Base-by-base conservation (phyloP, 1,140 invertebrate species). In the Oppia nitens region DNA sequence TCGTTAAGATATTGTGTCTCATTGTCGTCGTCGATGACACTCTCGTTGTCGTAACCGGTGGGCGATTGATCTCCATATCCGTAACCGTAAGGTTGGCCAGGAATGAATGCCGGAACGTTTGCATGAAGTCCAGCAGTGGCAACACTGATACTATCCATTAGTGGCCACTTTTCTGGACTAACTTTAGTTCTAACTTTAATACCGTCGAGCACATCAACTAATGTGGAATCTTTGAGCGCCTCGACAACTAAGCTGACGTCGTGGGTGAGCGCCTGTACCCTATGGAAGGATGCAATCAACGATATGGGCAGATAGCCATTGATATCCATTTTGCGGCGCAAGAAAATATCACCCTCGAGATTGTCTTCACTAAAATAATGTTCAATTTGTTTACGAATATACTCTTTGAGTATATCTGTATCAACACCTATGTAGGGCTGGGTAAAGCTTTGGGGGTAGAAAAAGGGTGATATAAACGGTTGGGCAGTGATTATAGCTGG, bases 351-450 rank as follows among this genome's bases (percentile, higher is more conserved):
- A 66, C 87, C 82, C 64, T 85, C 80, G 53, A 99, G 76, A 76
- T 99, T 99, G 66, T 97, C 92, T 66, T 86, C 83, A 69, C 90
- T 95, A 75, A 99, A 98, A 78, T 99, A 99, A 75, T 98, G 98
- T 75, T 98, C 94, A 54, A 64, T 63, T 53, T 60, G 53, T 12
- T 56, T 27, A 12, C 20, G 40, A 45, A 64, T 24, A 45, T 53
- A 57, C 20, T 40, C 57, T 52, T 60, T 60, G 32, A 63, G 25
- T 23, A 40, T 40, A 25, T 59, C 47, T 3, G 40, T 4, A 3
- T 25, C 56, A 20, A 48, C 48, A 17, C n/a, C 26, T 14, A 55
- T 32, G 24, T 40, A 55, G 14, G 56, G 47, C 27, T 26, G 29
- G 48, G 29, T 57, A 47, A 26, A 57, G 24, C 27, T 49, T 11